Conservation (phyloP, 1,140 invertebrate species). For the Microplitis mediator region DNA sequence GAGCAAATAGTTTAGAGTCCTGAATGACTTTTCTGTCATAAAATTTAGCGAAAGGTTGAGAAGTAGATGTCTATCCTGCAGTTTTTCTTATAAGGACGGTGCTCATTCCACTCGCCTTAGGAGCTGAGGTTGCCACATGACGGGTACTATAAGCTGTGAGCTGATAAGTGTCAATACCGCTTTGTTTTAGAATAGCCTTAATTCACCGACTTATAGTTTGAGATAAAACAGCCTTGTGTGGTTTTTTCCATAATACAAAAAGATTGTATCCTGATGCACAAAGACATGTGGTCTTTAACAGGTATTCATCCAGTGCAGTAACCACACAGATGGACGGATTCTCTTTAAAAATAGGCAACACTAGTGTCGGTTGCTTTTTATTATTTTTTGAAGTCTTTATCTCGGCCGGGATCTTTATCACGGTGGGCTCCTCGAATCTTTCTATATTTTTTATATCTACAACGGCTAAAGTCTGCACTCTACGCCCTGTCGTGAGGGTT, state of each 20-base stretch:
- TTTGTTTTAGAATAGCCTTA: background rate
- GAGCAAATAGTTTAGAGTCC: background rate
- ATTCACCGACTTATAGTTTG: background rate
- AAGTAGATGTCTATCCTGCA: background rate
- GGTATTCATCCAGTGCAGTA: background rate
- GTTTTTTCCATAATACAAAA: background rate
- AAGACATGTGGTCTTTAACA: background rate
- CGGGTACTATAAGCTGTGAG: background rate
- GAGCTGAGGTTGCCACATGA: background rate
- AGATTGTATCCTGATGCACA: background rate
- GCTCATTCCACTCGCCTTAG: background rate
- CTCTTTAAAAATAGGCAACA: conserved; percentile 3
- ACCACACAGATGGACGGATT: background rate
- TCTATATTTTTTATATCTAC: conserved; percentile 2
- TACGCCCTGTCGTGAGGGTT: background rate
- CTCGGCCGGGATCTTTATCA: conserved; percentile 1
- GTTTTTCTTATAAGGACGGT: background rate
- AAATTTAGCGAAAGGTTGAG: background rate
- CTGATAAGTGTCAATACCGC: background rate
- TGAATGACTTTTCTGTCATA: background rate
- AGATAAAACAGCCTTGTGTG: background rate
- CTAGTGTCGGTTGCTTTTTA: background rate
- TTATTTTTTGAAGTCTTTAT: conserved; percentile 9
- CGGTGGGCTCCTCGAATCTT: background rate
- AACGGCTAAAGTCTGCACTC: background rate